Percentiles rank a stretch among this genome's conserved stretches.
Conservation (phyloP, 2,797 vertebrate species). For the Pseudopleuronectes americanus region DNA sequence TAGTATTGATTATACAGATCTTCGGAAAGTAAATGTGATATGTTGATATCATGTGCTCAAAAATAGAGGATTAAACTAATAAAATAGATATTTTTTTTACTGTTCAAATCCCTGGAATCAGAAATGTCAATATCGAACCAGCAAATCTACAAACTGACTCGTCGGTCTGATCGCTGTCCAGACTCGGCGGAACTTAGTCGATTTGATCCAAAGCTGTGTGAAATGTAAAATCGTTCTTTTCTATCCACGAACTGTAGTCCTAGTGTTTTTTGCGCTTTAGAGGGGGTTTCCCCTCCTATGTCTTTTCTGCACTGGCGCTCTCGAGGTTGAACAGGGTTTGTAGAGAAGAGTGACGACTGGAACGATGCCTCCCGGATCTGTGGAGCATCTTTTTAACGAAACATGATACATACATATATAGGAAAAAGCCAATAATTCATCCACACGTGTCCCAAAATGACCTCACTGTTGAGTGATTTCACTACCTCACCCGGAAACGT, state of each 20-base stretch:
- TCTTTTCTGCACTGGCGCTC: slow-evolving; percentile 21
- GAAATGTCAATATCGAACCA: neutral
- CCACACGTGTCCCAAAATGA: slow-evolving; percentile 61
- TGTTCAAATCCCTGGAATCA: too few species aligned
- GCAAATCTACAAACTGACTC: neutral
- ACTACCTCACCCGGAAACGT: slow-evolving; percentile 78
- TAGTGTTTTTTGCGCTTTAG: slow-evolving; percentile 20
- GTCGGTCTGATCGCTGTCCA: slow-evolving; percentile 14
- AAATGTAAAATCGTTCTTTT: slow-evolving; percentile 4
- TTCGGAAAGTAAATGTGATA: too few species aligned
- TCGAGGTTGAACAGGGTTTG: slow-evolving; percentile 26
- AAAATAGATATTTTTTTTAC: too few species aligned
- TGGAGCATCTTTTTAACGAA: slow-evolving; percentile 38
- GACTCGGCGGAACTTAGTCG: neutral
- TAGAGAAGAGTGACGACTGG: slow-evolving; percentile 34
- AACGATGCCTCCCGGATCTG: slow-evolving; percentile 22
- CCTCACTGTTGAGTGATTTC: slow-evolving; percentile 70
- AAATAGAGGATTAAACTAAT: too few species aligned
- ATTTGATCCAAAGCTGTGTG: slow-evolving; percentile 42
- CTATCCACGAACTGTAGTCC: neutral
- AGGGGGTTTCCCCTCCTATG: neutral
- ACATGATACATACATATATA: slow-evolving; percentile 19
- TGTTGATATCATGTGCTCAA: too few species aligned
- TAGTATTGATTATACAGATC: too few species aligned
- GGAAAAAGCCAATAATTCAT: slow-evolving; percentile 77